Evolutionary conservation across 1,140 invertebrate species (phyloP), one percentile per base, ranked within the genome.

Genomic region (Dendrolimus kikuchii): DNA sequence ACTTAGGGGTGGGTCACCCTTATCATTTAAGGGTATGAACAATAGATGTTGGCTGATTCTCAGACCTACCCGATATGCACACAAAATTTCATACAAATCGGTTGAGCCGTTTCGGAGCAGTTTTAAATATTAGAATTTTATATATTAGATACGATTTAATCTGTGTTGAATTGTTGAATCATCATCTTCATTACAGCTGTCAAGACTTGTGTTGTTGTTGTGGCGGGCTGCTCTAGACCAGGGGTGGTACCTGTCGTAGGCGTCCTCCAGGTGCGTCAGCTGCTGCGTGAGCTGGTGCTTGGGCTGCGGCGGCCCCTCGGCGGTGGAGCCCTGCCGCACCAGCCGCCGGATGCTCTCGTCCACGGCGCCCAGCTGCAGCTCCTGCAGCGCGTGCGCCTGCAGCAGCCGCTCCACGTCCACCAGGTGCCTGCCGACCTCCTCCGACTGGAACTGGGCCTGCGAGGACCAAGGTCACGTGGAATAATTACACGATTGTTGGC

Each of bases 331-430:
- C 71, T 94, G 92, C 40, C 95, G 90, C 51, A 92, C 92, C 9
- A 99, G 90, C 52, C 94, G 90, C 38, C 93, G 88, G 40, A 95
- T 91, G 6, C 91, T 94, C 73, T 97, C 95, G 6, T 95, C 95
- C 59, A 96, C 89, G 0, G 95, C 93, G 3, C 93, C 94, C 0
- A 97, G 92, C 83, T 99, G 96, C 47, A 98, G 87, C 76, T 99
- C 97, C 64, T 96, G 93, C 36, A 99, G 87, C 47, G 93, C 94
- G 77, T 99, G 97, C 62, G 97, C 96, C 68, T 99, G 97, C 38
- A 99, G 84, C 7, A 98, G 87, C 67, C 99, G 96, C 80, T 99
- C 97, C 2, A 98, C 96, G 37, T 93, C 97, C 45, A 98, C 86
- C 36, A 99, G 87, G 88, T 99, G 98, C 0, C 95, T 93, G 1